Percentiles rank a stretch among this genome's conserved stretches.
Evolutionary conservation across 2,888 invertebrate species (phyloP).

Genomic region (Erynnis tages): DNA sequence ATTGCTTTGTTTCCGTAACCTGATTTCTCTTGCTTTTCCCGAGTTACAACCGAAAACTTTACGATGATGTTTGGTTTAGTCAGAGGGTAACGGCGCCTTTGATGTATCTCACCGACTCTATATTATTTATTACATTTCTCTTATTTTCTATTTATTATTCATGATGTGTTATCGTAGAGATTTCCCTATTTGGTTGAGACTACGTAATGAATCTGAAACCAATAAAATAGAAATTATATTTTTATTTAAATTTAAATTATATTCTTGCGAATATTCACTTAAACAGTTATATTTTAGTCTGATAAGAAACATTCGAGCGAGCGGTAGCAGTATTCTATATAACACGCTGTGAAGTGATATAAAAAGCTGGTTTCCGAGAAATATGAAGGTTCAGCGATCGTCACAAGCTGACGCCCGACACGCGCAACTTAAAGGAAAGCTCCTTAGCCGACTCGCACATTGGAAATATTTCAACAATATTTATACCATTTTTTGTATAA

Average conservation of each 20-base stretch:
- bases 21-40: background rate
- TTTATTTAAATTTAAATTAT: too few species aligned
- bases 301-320: background rate
- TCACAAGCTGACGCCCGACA: conserved; percentile 64
- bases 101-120: background rate
- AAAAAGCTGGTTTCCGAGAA: conserved; percentile 54
- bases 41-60: background rate
- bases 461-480: conserved; percentile 8
- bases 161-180: background rate
- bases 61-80: background rate
- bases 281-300: background rate
- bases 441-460: conserved; percentile 7
- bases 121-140: background rate
- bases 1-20: background rate
- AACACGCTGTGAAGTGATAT: conserved; percentile 3
- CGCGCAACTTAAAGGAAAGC: conserved; percentile 57
- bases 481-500: background rate
- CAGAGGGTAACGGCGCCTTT: background rate
- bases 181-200: background rate
- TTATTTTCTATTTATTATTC: background rate
- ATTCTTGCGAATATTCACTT: background rate
- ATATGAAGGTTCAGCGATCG: conserved; percentile 71
- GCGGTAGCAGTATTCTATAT: background rate
- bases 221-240: too few species aligned
- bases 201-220: too few species aligned